A percentile compares a stretch with the other conserved stretches of the same genome.
Conservation (phyloP, 53 echinoderm and acorn worm genomes). For the Apostichopus leukothele region DNA sequence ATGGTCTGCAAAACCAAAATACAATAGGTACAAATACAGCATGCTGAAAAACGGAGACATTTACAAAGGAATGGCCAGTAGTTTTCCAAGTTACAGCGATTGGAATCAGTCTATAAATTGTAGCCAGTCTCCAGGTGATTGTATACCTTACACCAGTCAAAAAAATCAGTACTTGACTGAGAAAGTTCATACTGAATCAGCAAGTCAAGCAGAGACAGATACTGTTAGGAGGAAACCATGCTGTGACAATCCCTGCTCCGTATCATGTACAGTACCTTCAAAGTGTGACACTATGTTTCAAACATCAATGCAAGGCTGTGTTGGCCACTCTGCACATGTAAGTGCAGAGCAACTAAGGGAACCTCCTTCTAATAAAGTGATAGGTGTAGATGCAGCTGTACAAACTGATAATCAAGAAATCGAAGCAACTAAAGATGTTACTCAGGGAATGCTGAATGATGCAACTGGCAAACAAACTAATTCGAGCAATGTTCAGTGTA, state of each 20-base stretch:
- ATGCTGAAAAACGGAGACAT: slow-evolving; percentile 82
- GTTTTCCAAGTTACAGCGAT: slow-evolving; percentile 9
- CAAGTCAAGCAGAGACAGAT: background rate
- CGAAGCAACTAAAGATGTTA: background rate
- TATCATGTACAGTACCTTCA: slow-evolving; percentile 17
- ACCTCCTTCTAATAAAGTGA: background rate
- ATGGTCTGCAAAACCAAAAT: slow-evolving; percentile 61
- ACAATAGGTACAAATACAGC: slow-evolving; percentile 94
- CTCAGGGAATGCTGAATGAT: background rate
- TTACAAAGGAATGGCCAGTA: slow-evolving; percentile 48
- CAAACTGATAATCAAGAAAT: slow-evolving; percentile 43
- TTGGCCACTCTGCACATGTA: background rate
- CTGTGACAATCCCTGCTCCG: background rate
- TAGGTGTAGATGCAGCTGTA: slow-evolving; percentile 42
- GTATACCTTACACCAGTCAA: background rate
- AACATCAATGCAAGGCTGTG: slow-evolving; percentile 4
- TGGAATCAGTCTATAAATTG: background rate
- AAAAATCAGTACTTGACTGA: slow-evolving; percentile 32
- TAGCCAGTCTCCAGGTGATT: background rate
- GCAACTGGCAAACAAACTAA: background rate
- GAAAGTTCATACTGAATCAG: background rate
- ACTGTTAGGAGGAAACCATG: background rate
- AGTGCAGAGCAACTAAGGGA: background rate
- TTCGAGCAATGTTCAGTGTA: slow-evolving; percentile 41
- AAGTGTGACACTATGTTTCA: slow-evolving; percentile 28